A percentile compares a stretch with the other conserved stretches of the same genome.
phyloP scores from a whole-genome alignment of 1,140 invertebrate genomes.

The Sycophila sp. region DNA sequence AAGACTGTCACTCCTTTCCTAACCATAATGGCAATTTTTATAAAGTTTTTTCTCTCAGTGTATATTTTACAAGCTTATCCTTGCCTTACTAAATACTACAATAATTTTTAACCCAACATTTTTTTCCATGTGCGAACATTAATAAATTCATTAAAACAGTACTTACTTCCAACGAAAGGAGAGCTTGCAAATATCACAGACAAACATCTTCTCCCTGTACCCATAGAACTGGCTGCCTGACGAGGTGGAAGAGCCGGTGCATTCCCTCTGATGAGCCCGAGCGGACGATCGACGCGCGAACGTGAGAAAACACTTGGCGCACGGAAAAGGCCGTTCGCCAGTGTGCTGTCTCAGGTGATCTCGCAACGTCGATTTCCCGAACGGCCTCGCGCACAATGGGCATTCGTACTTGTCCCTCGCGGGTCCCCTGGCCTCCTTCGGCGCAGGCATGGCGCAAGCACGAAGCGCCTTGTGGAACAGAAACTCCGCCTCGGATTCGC shows the following conservation, averaged over 20 bases:
- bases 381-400: constrained; percentile 74
- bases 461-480: constrained; percentile 74
- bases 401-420: constrained; percentile 69
- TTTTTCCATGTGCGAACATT: neutral
- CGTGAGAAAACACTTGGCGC: constrained; percentile 68
- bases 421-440: constrained; percentile 51
- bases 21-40: no score
- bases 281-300: constrained; percentile 76
- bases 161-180: constrained; percentile 74
- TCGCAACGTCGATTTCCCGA: constrained; percentile 74
- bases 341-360: constrained; percentile 79
- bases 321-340: constrained; percentile 80
- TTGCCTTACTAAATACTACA: no score
- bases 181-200: constrained; percentile 72
- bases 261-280: constrained; percentile 50
- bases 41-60: no score
- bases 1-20: no score
- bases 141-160: constrained; percentile 13
- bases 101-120: no score
- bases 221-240: neutral
- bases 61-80: no score
- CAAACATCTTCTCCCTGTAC: constrained; percentile 47
- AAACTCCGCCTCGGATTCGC: constrained; percentile 69
- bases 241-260: constrained; percentile 28
- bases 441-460: constrained; percentile 70